A percentile compares a stretch with the other conserved stretches of the same genome.
Conservation (phyloP, 2,797 vertebrate genomes). For the Melanotaenia maccullochi region DNA sequence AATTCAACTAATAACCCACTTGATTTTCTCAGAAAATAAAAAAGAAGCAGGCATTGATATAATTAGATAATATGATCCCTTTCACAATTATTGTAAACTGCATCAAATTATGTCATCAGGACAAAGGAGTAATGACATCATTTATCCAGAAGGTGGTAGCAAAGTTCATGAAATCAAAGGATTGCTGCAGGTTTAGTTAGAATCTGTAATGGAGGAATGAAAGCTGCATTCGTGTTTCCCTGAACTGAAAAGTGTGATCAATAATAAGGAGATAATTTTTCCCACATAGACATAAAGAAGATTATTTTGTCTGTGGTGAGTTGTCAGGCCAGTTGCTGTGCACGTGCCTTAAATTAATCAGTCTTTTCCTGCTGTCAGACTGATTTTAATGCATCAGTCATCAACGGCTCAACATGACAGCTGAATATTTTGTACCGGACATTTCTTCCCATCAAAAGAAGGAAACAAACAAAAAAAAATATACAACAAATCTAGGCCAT, state of each 20-base stretch:
- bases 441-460: constrained; percentile 25
- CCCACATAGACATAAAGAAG: not conserved
- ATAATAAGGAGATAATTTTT: constrained; percentile 1
- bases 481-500: constrained; percentile 11
- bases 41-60: not conserved
- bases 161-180: constrained; percentile 2
- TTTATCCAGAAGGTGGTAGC: constrained; percentile 58
- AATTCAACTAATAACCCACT: not conserved
- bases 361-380: not conserved
- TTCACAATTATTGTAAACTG: too few species aligned
- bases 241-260: not conserved
- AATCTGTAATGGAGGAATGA: not conserved
- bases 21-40: too few species aligned
- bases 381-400: constrained; percentile 8
- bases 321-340: not conserved
- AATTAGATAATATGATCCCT: too few species aligned
- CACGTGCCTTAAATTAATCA: constrained; percentile 21
- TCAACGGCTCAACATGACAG: not conserved
- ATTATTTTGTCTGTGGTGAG: not conserved
- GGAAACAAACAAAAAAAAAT: too few species aligned
- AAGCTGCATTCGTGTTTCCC: not conserved
- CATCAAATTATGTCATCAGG: too few species aligned
- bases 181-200: not conserved
- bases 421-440: not conserved
- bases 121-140: too few species aligned